phyloP scores from a whole-genome alignment of 2,113 vertebrate species.

The Sebastes schlegelii region DNA sequence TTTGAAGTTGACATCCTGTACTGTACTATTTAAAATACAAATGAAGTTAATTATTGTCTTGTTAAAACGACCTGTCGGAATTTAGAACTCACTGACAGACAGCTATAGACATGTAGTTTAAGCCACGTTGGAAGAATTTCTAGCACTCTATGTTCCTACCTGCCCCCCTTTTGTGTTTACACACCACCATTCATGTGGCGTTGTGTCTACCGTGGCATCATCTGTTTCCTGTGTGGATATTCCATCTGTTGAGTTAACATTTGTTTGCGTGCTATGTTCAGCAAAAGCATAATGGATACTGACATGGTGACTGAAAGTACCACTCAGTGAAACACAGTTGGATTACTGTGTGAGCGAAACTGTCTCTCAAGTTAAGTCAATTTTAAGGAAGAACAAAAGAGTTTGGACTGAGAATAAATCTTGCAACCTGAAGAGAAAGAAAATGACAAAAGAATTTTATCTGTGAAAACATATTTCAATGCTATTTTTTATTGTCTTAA shows the following conservation, averaged over 20 bases:
- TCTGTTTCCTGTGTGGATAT: constrained; percentile 25
- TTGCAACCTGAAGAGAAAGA: neutral
- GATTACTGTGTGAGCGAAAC: neutral
- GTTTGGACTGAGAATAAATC: constrained; percentile 2
- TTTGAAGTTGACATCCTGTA: constrained; percentile 50
- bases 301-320: neutral
- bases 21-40: constrained; percentile 56
- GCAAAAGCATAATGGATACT: constrained; percentile 1
- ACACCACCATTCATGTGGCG: constrained; percentile 29
- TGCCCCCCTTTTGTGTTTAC: constrained; percentile 41
- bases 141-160: neutral
- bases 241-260: constrained; percentile 25
- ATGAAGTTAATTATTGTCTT: constrained; percentile 65
- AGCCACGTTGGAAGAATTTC: constrained; percentile 15
- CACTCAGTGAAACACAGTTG: neutral
- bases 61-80: constrained; percentile 2
- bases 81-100: neutral
- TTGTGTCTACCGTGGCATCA: neutral
- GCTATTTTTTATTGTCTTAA: constrained; percentile 28
- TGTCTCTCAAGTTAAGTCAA: neutral
- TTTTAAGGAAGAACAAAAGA: neutral
- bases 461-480: constrained; percentile 44
- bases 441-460: neutral
- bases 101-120: constrained; percentile 7
- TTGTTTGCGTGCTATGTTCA: constrained; percentile 6